Percentiles rank a stretch among this genome's conserved stretches.
These are phyloP conservation scores for Carassius carassius DNA, from an alignment of 2,113 vertebrate genomes.

Conservation along the genomic window DNA sequence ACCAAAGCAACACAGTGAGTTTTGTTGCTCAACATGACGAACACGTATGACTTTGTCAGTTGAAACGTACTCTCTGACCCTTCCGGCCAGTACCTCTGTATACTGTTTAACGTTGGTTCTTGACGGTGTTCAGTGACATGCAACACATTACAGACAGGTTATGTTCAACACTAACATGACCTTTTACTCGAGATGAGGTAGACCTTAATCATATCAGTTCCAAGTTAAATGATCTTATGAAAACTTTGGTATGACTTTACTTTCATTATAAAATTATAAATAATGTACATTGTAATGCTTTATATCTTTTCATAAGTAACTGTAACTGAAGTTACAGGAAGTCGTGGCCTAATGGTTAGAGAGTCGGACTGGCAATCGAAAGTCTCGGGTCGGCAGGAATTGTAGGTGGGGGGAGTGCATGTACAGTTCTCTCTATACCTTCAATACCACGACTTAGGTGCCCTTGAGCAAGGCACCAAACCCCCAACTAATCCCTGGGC, in stretches of 20 bases:
- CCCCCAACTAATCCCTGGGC: no score
- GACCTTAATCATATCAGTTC: neutral
- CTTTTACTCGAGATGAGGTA: neutral
- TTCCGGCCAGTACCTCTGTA: neutral
- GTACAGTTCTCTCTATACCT: no score
- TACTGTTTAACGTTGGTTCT: neutral
- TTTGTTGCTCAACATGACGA: neutral
- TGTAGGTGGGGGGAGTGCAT: no score
- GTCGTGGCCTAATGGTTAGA: no score
- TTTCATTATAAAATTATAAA: no score
- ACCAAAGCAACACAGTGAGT: conserved; percentile 22
- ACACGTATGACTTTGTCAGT: conserved; percentile 7
- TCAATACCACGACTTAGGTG: no score
- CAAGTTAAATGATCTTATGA: neutral
- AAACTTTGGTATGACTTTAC: neutral
- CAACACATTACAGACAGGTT: neutral
- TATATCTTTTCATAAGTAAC: no score
- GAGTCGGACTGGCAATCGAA: no score
- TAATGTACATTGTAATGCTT: no score
- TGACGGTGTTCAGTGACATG: neutral
- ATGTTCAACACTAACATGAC: neutral
- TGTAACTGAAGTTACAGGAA: no score
- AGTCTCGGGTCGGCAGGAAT: no score
- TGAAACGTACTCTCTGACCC: neutral
- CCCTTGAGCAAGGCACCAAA: no score